Conservation (phyloP, 2,888 invertebrate species). For the Charanyca ferruginea region DNA sequence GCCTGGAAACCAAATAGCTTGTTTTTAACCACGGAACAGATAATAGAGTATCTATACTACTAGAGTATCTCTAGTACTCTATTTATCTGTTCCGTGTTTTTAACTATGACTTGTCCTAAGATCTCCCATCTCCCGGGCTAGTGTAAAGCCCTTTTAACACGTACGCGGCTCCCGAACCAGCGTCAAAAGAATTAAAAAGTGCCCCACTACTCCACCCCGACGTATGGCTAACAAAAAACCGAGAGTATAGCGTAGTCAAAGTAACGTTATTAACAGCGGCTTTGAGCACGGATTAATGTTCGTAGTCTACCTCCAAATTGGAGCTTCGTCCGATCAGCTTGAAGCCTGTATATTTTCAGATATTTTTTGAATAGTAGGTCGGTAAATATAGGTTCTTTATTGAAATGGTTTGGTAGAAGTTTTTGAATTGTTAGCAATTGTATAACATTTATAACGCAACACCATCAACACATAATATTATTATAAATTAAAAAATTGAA, state of each 20-base stretch:
- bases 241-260: conserved; percentile 37
- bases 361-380: conserved; percentile 9
- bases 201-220: conserved; percentile 35
- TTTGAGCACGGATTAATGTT: conserved; percentile 59
- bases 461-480: too few species aligned
- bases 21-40: too few species aligned
- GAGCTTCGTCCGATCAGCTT: conserved; percentile 32
- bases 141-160: conserved; percentile 43
- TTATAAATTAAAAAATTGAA: too few species aligned
- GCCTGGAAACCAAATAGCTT: too few species aligned
- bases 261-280: conserved; percentile 66
- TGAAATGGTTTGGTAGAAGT: too few species aligned
- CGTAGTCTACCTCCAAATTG: conserved; percentile 40
- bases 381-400: too few species aligned
- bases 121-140: not conserved
- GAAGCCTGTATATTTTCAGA: conserved; percentile 14
- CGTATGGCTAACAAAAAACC: conserved; percentile 60
- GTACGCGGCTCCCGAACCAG: conserved; percentile 46
- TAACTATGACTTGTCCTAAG: not conserved
- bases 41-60: too few species aligned
- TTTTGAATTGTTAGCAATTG: too few species aligned
- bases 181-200: conserved; percentile 70
- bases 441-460: too few species aligned
- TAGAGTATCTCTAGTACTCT: too few species aligned
- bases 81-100: too few species aligned